Base-by-base conservation (phyloP, 2,888 invertebrate genomes). In the Nemurella pictetii region DNA sequence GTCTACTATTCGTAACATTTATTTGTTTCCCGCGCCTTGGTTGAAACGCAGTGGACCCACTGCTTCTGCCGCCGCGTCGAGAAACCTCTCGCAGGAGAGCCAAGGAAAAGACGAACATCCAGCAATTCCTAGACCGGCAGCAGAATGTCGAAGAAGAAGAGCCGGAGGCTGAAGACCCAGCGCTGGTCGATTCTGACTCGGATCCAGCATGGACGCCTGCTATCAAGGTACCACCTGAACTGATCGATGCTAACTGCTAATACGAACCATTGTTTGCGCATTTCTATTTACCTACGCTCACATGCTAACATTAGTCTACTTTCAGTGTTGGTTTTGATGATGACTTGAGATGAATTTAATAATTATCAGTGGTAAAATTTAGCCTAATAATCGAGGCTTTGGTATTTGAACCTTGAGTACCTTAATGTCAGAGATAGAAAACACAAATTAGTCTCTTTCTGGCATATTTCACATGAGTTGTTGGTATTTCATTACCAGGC, bases 201-300 rank as follows among this genome's bases (percentile, higher is more conserved):
- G 95, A 95, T 91, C 95, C 94, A 9, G 94, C 94, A n/a, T 95
- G 95, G 95, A 94, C 94, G n/a, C 95, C 95, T 9, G 92, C 92
- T 86, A 92, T 92, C 73, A 86, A 87, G 84, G 86, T 87, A 84
- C 83, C 80, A n/a, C n/a, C n/a, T n/a, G n/a, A n/a, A n/a, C n/a
- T n/a, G n/a, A n/a, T n/a, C n/a, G n/a, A n/a, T n/a, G n/a, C n/a
- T n/a, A n/a, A n/a, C n/a, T n/a, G 35, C 12, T 35, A 12, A 12
- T 35, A 35, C 35, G 12, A 35, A 7, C 12, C 35, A 35, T 35
- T 35, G 12, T 35, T 35, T 35, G 35, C 35, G 12, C 4, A 4
- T 35, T 35, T 35, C 12, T 12, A 35, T 35, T 35, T 4, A 35
- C 12, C 35, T 7, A 12, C 35, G 35, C 35, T 35, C 35, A 7